Conservation (phyloP, 2,888 invertebrate species). For the Galeopsomyia nigrocyanea region DNA sequence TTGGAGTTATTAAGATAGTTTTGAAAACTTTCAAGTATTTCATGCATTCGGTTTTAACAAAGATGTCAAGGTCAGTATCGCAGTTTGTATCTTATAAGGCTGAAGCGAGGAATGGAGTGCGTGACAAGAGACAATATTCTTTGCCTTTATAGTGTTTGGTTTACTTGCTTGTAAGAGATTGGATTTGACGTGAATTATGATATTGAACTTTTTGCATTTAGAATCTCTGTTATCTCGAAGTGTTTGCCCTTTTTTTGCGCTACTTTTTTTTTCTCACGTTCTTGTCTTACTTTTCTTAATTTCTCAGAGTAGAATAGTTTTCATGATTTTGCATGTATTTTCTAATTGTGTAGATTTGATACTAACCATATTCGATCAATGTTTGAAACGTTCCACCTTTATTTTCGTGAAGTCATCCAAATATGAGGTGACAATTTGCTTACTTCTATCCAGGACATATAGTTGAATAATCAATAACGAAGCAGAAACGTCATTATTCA, state of each 20-base stretch:
- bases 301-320: constrained; percentile 17
- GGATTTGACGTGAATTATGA: constrained; percentile 4
- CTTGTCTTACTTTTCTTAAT: constrained; percentile 25
- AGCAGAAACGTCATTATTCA: too few relatives aligned
- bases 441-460: too few relatives aligned
- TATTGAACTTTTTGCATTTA: constrained; percentile 14
- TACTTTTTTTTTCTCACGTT: constrained; percentile 19
- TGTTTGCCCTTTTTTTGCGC: constrained; percentile 8
- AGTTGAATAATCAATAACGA: too few relatives aligned
- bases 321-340: constrained; percentile 28
- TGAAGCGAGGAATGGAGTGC: constrained; percentile 10
- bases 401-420: too few relatives aligned
- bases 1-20: too few relatives aligned
- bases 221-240: constrained; percentile 4
- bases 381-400: neutral
- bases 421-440: neutral
- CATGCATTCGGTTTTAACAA: neutral
- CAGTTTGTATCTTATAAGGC: constrained; percentile 16
- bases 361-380: constrained; percentile 5
- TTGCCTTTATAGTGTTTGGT: constrained; percentile 6
- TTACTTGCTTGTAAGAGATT: constrained; percentile 19
- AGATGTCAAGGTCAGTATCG: constrained; percentile 33
- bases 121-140: constrained; percentile 36
- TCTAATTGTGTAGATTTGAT: constrained; percentile 10
- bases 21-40: too few relatives aligned